These are phyloP conservation scores for Heliconius charithonia DNA, from an alignment of 2,888 invertebrate genomes.

Conservation along the genomic window DNA sequence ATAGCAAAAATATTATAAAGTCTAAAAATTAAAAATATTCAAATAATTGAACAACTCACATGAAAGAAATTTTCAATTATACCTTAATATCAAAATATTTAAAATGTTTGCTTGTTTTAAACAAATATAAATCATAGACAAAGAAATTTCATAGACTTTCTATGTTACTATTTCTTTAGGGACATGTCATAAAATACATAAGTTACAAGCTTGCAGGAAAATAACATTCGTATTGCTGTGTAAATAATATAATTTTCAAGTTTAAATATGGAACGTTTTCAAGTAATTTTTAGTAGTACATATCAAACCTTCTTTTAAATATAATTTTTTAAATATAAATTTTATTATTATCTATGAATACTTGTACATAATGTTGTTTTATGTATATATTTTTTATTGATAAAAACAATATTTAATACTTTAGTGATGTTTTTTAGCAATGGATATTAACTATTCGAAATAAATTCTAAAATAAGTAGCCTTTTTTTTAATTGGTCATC, in stretches of 20 bases:
- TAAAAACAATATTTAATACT: neutral
- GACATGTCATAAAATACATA: slow-evolving; percentile 22
- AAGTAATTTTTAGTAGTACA: neutral
- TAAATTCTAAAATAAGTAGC: too few relatives aligned
- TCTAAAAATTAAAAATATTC: too few relatives aligned
- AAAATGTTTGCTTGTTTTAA: neutral
- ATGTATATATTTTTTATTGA: neutral
- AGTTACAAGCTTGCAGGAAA: slow-evolving; percentile 30
- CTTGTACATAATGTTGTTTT: neutral
- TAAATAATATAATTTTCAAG: slow-evolving; percentile 26
- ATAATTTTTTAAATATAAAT: too few relatives aligned
- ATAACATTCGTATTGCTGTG: slow-evolving; percentile 30
- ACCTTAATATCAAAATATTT: too few relatives aligned
- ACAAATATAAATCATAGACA: neutral
- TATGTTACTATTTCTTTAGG: slow-evolving; percentile 7
- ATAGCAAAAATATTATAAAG: too few relatives aligned
- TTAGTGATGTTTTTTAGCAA: too few relatives aligned
- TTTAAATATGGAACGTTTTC: neutral
- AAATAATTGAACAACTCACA: too few relatives aligned
- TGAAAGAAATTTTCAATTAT: too few relatives aligned
- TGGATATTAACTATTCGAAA: too few relatives aligned
- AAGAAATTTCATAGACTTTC: neutral
- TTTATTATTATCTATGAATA: neutral
- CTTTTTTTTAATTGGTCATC: too few relatives aligned
- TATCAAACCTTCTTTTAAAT: neutral